These are phyloP conservation scores for Cosmopolites sordidus DNA, from an alignment of 2,888 invertebrate genomes.

Conservation along the genomic window DNA sequence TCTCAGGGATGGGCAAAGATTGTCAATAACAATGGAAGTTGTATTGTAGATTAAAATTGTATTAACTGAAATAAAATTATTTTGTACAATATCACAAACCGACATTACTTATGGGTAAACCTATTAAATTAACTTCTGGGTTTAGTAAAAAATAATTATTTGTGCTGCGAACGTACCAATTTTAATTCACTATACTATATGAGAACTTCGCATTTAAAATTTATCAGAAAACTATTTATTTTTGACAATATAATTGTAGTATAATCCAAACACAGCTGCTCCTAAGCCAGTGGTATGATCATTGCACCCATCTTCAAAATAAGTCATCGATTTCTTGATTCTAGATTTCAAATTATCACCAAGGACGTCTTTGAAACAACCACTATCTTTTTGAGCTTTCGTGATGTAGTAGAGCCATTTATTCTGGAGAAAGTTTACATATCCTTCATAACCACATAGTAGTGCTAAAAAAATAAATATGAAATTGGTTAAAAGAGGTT, in stretches of 20 bases:
- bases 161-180: too few relatives aligned
- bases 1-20: too few relatives aligned
- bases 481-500: background rate
- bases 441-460: conserved; percentile 39
- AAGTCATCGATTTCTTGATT: conserved; percentile 27
- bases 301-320: conserved; percentile 36
- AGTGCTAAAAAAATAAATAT: conserved; percentile 31
- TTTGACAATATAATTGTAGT: conserved; percentile 35
- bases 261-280: conserved; percentile 33
- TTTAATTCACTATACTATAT: too few relatives aligned
- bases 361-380: conserved; percentile 33
- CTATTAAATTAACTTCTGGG: too few relatives aligned
- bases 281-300: conserved; percentile 39
- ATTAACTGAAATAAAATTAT: too few relatives aligned
- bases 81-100: too few relatives aligned
- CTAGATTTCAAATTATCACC: conserved; percentile 28
- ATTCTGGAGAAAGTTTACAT: conserved; percentile 32
- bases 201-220: too few relatives aligned
- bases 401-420: conserved; percentile 34
- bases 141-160: too few relatives aligned
- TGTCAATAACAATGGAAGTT: too few relatives aligned
- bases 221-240: too few relatives aligned
- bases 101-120: too few relatives aligned
- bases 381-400: conserved; percentile 32
- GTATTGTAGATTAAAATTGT: too few relatives aligned